phyloP scores from a whole-genome alignment of 1,140 invertebrate genomes.

The Drosophila eugracilis region DNA sequence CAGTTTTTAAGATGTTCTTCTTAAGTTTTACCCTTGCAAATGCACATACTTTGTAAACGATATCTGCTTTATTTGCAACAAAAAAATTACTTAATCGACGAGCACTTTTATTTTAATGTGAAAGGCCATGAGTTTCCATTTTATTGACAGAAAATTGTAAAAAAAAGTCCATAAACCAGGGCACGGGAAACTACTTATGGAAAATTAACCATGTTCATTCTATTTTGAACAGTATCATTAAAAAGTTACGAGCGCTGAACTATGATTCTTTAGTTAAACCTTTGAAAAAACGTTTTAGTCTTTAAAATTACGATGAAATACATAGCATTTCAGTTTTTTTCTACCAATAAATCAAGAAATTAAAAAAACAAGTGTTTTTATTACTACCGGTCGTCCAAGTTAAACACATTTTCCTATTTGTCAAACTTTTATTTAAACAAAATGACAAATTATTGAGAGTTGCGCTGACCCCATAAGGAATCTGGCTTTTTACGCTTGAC shows the following conservation, averaged over 20 bases:
- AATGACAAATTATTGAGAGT: constrained; percentile 22
- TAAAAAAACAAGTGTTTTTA: neutral
- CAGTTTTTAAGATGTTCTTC: constrained; percentile 8
- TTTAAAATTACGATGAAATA: neutral
- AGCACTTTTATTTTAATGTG: neutral
- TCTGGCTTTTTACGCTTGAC: neutral
- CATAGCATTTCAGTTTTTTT: neutral
- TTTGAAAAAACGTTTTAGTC: neutral
- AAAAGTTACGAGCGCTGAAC: neutral
- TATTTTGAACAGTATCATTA: neutral
- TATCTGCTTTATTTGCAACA: constrained; percentile 11
- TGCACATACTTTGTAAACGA: constrained; percentile 4
- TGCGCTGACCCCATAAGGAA: neutral
- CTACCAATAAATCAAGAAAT: neutral
- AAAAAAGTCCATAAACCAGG: constrained; percentile 1
- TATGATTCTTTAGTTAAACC: neutral
- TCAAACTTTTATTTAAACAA: constrained; percentile 36
- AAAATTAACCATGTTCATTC: neutral
- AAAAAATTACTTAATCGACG: neutral
- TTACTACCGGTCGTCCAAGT: neutral
- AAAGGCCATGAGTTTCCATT: neutral
- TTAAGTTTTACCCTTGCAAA: neutral
- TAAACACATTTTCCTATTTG: neutral
- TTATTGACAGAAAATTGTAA: neutral
- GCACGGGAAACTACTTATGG: neutral